Base-by-base conservation (phyloP, 2,113 vertebrate species). In the Perca flavescens region DNA sequence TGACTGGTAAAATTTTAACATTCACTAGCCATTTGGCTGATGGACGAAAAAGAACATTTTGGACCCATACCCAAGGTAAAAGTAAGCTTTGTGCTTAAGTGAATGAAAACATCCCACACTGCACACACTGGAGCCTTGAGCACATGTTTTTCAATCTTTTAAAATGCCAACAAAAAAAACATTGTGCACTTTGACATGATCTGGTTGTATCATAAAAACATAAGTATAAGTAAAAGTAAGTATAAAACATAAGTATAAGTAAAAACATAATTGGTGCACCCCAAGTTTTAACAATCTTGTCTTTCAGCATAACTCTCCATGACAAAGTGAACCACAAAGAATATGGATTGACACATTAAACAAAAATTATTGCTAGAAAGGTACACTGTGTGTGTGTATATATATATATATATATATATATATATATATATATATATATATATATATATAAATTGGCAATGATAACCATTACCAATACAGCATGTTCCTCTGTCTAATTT, bases 361-460 rank as follows among this genome's bases (percentile, higher is more conserved):
- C 8, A 36, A 19, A 36, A 5, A 6, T 80, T 87, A 84, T 84
- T 89, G 82, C 84, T 84, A 6, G 25, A 62, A 52, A 14, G 25
- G 12, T 72, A 25, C 46, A 65, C 47, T 17, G 28, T 43, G 25
- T 25, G 28, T 43, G n/a, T n/a, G n/a, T n/a, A 43, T 34, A 34
- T 34, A 34, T 54, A 19, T 34, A 43, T 6, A 68, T n/a, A 43
- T 34, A 34, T 34, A 34, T 54, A 19, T 34, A 43, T 6, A 68
- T n/a, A 43, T 34, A 34, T 34, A 34, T 54, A 19, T 34, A 43
- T 6, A 68, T n/a, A n/a, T n/a, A n/a, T n/a, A n/a, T n/a, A 43
- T 34, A 34, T 34, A 34, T 54, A 19, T 34, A 43, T 6, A 68
- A 3, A 22, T 0, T 62, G 21, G 58, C n/a, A 73, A 58, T 8